A percentile compares a stretch with the other conserved stretches of the same genome.
phyloP scores from a whole-genome alignment of 2,888 invertebrate species.

The Drosophila cyrtoloma region DNA sequence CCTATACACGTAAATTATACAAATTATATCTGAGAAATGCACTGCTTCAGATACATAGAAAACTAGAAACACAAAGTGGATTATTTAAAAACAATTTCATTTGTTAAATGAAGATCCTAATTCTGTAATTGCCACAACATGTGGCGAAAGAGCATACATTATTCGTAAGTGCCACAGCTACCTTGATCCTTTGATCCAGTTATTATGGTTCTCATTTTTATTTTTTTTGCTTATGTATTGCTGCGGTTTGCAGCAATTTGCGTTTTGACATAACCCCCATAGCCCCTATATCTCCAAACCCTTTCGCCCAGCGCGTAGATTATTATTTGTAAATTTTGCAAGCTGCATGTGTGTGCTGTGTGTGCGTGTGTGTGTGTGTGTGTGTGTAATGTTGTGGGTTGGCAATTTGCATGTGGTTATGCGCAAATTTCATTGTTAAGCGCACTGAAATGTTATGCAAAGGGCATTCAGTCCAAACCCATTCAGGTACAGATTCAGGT shows the following conservation, averaged over 20 bases:
- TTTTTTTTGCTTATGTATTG: constrained; percentile 32
- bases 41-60: background rate
- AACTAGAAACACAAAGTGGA: background rate
- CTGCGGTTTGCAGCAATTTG: constrained; percentile 65
- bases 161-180: constrained; percentile 11
- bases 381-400: constrained; percentile 64
- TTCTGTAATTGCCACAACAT: background rate
- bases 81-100: background rate
- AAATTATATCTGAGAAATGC: background rate
- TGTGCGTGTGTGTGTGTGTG: constrained; percentile 30
- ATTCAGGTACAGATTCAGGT: constrained; percentile 27
- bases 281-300: constrained; percentile 18
- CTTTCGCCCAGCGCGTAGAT: constrained; percentile 67
- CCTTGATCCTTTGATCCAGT: constrained; percentile 15
- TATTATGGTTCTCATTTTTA: constrained; percentile 18
- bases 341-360: constrained; percentile 20
- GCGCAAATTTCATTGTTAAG: constrained; percentile 80
- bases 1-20: background rate
- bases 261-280: constrained; percentile 62
- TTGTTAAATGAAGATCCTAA: background rate
- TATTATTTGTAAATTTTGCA: constrained; percentile 74
- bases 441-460: constrained; percentile 64
- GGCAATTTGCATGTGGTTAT: constrained; percentile 80
- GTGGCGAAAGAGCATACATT: constrained; percentile 22
- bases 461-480: constrained; percentile 39